Evolutionary conservation across 1,140 invertebrate species (phyloP).

Genomic region (Drosophila sturtevanti): DNA sequence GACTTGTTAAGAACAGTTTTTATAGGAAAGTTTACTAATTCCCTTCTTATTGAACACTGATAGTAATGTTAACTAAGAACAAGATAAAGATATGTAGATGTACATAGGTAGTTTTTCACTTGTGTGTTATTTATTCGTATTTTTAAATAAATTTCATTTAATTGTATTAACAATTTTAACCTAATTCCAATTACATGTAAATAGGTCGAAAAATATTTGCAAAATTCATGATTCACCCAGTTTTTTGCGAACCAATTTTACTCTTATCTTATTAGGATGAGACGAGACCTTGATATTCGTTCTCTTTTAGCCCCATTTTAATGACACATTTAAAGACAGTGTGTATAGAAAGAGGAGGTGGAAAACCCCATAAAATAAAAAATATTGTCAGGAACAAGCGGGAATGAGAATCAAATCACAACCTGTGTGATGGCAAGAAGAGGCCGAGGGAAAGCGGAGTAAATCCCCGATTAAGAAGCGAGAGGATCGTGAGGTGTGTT

Average conservation of each 20-base stretch:
- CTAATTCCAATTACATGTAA: not conserved
- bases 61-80: no score
- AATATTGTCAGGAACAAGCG: not conserved
- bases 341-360: not conserved
- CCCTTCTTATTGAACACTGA: no score
- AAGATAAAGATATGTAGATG: no score
- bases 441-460: not conserved
- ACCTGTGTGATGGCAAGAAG: not conserved
- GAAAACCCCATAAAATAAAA: not conserved
- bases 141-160: no score
- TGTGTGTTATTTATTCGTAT: no score
- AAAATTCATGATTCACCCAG: not conserved
- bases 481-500: constrained; percentile 21
- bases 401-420: not conserved
- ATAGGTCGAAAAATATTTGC: not conserved
- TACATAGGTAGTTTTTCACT: no score
- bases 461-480: not conserved
- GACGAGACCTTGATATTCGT: not conserved
- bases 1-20: no score
- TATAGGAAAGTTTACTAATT: no score
- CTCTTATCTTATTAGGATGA: not conserved
- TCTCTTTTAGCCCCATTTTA: not conserved
- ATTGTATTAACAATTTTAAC: not conserved
- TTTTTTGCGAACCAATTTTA: not conserved
- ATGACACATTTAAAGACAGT: not conserved